Conservation (phyloP, 2,113 vertebrate genomes). For the Colinus virginianus region DNA sequence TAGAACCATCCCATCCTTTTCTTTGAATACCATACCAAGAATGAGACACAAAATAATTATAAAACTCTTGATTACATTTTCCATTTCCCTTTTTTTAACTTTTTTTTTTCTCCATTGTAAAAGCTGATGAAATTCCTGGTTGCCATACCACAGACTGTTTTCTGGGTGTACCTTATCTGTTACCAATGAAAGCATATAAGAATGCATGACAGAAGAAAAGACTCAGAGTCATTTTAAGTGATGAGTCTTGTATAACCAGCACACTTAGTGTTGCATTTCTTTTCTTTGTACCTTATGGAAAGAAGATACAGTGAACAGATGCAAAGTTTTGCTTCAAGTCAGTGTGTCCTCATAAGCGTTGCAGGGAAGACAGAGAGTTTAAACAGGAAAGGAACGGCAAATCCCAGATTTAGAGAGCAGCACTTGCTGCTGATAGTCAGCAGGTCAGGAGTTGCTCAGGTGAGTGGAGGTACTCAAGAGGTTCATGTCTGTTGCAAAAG, state of each 20-base stretch:
- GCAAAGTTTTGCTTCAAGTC: neutral
- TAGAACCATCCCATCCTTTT: neutral
- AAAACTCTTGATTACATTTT: neutral
- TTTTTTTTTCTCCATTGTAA: neutral
- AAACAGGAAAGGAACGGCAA: neutral
- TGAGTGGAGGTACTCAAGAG: neutral
- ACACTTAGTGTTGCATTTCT: neutral
- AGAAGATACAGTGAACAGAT: neutral
- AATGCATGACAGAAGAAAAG: neutral
- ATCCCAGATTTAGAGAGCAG: neutral
- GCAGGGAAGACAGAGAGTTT: neutral
- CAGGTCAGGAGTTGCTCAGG: neutral
- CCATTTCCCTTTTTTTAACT: neutral
- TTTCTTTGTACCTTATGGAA: neutral
- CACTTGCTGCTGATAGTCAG: neutral
- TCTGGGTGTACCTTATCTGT: neutral
- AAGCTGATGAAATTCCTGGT: neutral
- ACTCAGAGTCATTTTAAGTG: neutral
- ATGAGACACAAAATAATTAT: neutral
- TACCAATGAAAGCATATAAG: neutral
- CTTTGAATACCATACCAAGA: neutral
- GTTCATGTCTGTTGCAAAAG: neutral
- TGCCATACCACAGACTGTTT: neutral
- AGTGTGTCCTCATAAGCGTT: too few species aligned
- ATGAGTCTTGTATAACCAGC: neutral